Evolutionary conservation across 2,888 invertebrate species (phyloP).

Genomic region (Agrotis puta): DNA sequence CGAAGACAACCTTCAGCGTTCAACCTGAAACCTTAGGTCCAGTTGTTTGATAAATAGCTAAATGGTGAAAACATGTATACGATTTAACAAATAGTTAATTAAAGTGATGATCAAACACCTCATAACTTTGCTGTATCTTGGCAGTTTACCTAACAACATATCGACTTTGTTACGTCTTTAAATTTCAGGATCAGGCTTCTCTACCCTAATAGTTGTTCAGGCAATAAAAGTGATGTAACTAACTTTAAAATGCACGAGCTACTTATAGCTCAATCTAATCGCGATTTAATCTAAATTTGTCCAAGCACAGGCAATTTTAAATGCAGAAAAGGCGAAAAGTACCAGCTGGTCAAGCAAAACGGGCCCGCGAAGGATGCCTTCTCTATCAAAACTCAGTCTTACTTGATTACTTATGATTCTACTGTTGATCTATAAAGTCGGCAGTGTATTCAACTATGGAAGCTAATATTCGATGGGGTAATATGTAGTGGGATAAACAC

Average conservation of each 20-base stretch:
- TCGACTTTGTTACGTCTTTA: background rate
- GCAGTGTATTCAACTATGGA: too few species aligned
- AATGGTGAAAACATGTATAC: too few species aligned
- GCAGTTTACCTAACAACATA: background rate
- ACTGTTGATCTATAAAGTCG: background rate
- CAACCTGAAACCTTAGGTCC: background rate
- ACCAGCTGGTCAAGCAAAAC: background rate
- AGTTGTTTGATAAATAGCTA: too few species aligned
- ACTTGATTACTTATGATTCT: background rate
- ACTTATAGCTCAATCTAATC: background rate
- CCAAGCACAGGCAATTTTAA: background rate
- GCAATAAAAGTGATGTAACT: background rate
- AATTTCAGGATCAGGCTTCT: background rate
- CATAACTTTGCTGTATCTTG: background rate
- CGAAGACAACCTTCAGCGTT: background rate
- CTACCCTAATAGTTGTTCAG: background rate
- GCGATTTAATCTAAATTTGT: background rate
- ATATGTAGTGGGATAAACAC: too few species aligned
- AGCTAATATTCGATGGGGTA: too few species aligned
- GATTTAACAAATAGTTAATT: too few species aligned
- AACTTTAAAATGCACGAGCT: background rate
- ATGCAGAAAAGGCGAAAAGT: background rate
- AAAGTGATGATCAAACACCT: too few species aligned
- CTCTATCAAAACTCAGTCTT: background rate
- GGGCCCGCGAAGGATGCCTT: background rate